Percentiles rank a stretch among this genome's conserved stretches.
Conservation (phyloP, 2,797 vertebrate genomes). For the Crocidura indochinensis region DNA sequence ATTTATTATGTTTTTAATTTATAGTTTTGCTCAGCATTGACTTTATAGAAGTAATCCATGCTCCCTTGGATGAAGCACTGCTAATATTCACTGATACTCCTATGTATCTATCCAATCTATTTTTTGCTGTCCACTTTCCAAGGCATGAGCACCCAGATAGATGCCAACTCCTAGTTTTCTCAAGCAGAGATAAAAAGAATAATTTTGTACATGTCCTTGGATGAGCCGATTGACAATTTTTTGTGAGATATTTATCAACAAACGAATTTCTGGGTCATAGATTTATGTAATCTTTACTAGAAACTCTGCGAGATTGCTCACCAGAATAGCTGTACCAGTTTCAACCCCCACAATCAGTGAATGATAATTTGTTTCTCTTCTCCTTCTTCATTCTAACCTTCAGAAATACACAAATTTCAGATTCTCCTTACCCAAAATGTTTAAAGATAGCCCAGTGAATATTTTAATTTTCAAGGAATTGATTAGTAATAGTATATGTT, state of each 20-base stretch:
- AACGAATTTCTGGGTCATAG: slow-evolving; percentile 45
- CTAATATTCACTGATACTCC: not conserved
- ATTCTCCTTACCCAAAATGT: slow-evolving; percentile 23
- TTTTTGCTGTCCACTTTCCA: not conserved
- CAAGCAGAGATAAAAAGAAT: not conserved
- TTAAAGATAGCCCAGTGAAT: slow-evolving; percentile 20
- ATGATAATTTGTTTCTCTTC: slow-evolving; percentile 53
- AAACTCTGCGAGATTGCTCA: slow-evolving; percentile 53
- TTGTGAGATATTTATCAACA: slow-evolving; percentile 26
- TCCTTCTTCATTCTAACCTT: slow-evolving; percentile 16
- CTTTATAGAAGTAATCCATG: not conserved
- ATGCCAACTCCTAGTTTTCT: slow-evolving; percentile 1
- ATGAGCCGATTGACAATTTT: slow-evolving; percentile 14
- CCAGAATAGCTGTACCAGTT: slow-evolving; percentile 34
- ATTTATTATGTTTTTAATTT: slow-evolving; percentile 54
- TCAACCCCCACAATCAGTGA: slow-evolving; percentile 17
- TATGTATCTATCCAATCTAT: not conserved
- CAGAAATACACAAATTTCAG: slow-evolving; percentile 33
- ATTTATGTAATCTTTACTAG: slow-evolving; percentile 52
- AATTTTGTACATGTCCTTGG: slow-evolving; percentile 50
- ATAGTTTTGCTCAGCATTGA: not conserved
- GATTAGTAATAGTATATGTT: slow-evolving; percentile 47
- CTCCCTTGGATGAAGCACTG: slow-evolving; percentile 8
- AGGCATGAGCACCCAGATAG: slow-evolving; percentile 45
- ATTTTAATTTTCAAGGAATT: slow-evolving; percentile 37